phyloP scores from a whole-genome alignment of 2,113 vertebrate genomes.

The Naja naja region DNA sequence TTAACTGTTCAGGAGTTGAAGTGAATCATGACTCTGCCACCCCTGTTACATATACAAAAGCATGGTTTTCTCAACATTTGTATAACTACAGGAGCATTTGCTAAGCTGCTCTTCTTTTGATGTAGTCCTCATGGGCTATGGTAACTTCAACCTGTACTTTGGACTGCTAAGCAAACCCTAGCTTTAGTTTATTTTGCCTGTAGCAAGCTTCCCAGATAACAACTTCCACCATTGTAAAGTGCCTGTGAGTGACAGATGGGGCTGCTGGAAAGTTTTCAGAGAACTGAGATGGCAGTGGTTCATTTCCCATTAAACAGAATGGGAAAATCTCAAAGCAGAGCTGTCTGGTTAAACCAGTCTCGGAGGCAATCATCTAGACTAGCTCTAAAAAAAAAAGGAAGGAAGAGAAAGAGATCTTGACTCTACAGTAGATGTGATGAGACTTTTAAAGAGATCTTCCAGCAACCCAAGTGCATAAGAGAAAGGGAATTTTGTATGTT shows the following conservation, averaged over 20 bases:
- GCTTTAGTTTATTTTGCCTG: slow-evolving; percentile 34
- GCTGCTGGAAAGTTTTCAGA: slow-evolving; percentile 58
- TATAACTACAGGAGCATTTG: neutral
- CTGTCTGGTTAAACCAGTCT: slow-evolving; percentile 54
- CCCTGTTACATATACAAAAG: slow-evolving; percentile 24
- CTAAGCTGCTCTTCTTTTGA: slow-evolving; percentile 35
- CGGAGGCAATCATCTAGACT: slow-evolving; percentile 33
- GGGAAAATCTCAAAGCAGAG: slow-evolving; percentile 47
- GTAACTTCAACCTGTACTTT: slow-evolving; percentile 27
- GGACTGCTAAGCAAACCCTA: slow-evolving; percentile 31
- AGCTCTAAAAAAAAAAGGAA: neutral
- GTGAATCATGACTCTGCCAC: slow-evolving; percentile 19
- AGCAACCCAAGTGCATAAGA: neutral
- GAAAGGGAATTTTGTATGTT: neutral
- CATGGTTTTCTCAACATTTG: slow-evolving; percentile 8
- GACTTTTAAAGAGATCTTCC: neutral
- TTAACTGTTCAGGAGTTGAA: slow-evolving; percentile 39
- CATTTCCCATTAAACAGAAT: slow-evolving; percentile 15
- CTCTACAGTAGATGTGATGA: neutral
- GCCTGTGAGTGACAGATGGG: slow-evolving; percentile 37
- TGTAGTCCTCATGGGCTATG: slow-evolving; percentile 25
- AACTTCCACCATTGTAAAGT: slow-evolving; percentile 24
- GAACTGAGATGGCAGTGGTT: slow-evolving; percentile 47
- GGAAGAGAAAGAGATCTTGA: neutral
- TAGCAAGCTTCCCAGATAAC: slow-evolving; percentile 55